A percentile compares a stretch with the other conserved stretches of the same genome.
Evolutionary conservation across 1,140 invertebrate species (phyloP).

Genomic region (Brachionus koreanus): DNA sequence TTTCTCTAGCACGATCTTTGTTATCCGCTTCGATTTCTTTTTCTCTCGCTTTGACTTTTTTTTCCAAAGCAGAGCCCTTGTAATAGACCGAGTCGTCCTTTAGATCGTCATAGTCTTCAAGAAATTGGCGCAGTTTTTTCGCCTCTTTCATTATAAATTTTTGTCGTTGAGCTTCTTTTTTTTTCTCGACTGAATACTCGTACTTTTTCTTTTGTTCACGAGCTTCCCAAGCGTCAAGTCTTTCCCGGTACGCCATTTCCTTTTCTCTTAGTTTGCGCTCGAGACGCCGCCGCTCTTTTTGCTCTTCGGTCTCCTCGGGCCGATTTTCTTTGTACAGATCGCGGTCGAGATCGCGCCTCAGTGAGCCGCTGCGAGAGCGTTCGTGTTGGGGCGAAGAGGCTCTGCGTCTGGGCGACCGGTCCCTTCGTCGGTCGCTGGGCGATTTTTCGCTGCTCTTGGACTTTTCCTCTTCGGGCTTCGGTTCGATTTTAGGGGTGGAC

Average conservation of each 20-base stretch:
- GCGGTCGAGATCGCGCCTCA: background rate
- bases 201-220: constrained; percentile 85
- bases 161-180: constrained; percentile 75
- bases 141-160: constrained; percentile 77
- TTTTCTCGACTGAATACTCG: constrained; percentile 83
- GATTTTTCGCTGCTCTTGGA: background rate
- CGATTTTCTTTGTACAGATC: constrained; percentile 13
- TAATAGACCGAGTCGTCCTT: constrained; percentile 93
- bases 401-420: background rate
- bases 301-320: constrained; percentile 76
- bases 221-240: constrained; percentile 79
- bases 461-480: background rate
- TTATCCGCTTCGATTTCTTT: constrained; percentile 85
- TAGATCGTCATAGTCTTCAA: constrained; percentile 98
- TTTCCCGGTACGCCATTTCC: constrained; percentile 80
- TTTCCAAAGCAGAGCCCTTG: constrained; percentile 82
- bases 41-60: constrained; percentile 79
- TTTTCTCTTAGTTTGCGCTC: constrained; percentile 86
- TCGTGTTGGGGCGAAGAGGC: background rate
- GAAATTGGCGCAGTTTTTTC: constrained; percentile 87
- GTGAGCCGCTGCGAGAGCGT: background rate
- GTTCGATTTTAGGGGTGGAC: background rate
- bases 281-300: constrained; percentile 78
- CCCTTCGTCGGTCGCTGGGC: background rate
- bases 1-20: constrained; percentile 80